Evolutionary conservation across 1,140 invertebrate species (phyloP).

Genomic region (Caerostris darwini): DNA sequence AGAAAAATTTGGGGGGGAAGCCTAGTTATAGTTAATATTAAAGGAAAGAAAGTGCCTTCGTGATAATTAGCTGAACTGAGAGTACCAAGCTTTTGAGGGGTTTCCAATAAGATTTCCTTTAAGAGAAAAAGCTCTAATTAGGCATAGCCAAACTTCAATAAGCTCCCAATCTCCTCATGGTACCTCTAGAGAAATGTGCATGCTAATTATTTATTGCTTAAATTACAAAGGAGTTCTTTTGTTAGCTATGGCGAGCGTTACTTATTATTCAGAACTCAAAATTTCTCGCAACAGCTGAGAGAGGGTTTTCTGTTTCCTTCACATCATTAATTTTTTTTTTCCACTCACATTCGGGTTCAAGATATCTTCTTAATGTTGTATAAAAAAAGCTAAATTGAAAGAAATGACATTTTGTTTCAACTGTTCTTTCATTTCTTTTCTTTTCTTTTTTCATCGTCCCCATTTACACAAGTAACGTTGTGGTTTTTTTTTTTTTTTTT

Average conservation of each 20-base stretch:
- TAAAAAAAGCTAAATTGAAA: neutral
- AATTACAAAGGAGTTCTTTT: constrained; percentile 69
- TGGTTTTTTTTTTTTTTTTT: too few species aligned
- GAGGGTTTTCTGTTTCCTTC: neutral
- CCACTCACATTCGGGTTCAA: constrained; percentile 1
- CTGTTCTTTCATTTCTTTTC: neutral
- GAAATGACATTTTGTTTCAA: constrained; percentile 64
- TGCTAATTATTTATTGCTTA: constrained; percentile 77
- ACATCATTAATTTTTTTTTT: neutral
- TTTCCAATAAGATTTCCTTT: constrained; percentile 51
- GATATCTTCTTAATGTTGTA: neutral
- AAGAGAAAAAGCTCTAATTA: constrained; percentile 76
- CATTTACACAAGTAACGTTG: neutral
- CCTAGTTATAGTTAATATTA: too few species aligned
- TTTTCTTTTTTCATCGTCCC: neutral
- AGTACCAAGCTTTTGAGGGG: too few species aligned
- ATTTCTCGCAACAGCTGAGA: constrained; percentile 48
- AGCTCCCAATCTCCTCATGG: constrained; percentile 68
- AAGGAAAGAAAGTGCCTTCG: constrained; percentile 42
- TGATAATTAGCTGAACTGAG: too few species aligned
- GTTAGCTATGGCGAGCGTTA: constrained; percentile 40
- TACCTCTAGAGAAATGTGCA: constrained; percentile 59
- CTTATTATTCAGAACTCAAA: constrained; percentile 71
- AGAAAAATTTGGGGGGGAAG: too few species aligned
- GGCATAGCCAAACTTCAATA: constrained; percentile 75